Percentiles rank a stretch among this genome's conserved stretches.
Conservation (phyloP, 2,797 vertebrate species). For the Anguilla anguilla region DNA sequence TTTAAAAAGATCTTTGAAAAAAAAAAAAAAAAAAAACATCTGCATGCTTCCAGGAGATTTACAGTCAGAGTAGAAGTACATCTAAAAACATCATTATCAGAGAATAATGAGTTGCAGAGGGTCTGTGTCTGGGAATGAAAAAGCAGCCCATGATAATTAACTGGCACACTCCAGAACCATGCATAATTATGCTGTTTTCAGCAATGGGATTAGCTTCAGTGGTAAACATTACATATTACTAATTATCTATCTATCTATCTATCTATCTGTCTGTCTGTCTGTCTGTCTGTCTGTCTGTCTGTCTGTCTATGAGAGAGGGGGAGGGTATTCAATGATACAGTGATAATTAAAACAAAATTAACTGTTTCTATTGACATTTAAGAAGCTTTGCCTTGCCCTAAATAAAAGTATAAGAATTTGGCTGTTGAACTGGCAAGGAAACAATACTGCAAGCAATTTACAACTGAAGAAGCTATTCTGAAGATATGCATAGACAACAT, state of each 20-base stretch:
- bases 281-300: not conserved
- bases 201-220: not conserved
- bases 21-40: not conserved
- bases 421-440: not conserved
- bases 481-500: not conserved
- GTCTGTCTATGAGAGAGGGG: too few species aligned
- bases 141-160: not conserved
- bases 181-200: not conserved
- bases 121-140: not conserved
- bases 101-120: not conserved
- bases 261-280: not conserved
- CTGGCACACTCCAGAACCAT: not conserved
- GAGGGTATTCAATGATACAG: not conserved
- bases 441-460: not conserved
- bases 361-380: not conserved
- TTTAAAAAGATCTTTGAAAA: too few species aligned
- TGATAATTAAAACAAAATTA: not conserved
- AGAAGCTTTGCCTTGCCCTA: not conserved
- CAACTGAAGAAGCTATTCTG: not conserved
- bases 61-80: not conserved
- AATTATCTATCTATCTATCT: not conserved
- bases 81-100: constrained; percentile 4
- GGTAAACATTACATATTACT: not conserved
- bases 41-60: not conserved
- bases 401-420: not conserved